phyloP scores from a whole-genome alignment of 2,113 vertebrate species.

The Xyliphius kryptos region DNA sequence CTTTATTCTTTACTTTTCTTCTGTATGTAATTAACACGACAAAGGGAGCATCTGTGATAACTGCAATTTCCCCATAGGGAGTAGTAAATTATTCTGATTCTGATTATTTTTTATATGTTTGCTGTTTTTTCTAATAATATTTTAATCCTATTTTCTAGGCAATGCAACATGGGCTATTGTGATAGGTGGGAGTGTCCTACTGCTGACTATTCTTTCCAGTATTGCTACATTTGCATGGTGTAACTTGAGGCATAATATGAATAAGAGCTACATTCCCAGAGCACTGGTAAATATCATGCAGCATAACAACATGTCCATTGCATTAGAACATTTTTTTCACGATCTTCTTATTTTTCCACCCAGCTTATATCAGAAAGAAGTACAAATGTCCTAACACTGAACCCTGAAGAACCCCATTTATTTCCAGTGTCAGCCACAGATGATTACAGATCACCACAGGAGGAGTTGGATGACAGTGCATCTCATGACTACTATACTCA shows the following conservation, averaged over 20 bases:
- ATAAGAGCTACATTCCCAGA: neutral
- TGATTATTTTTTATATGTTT: too few species aligned
- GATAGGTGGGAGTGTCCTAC: neutral
- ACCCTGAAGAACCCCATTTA: neutral
- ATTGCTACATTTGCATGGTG: neutral
- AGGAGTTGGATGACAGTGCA: neutral
- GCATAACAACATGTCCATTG: neutral
- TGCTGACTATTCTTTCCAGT: conserved; percentile 6
- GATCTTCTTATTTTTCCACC: neutral
- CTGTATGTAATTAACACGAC: too few species aligned
- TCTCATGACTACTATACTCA: neutral
- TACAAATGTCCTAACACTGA: neutral
- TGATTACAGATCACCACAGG: too few species aligned
- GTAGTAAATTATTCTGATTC: too few species aligned
- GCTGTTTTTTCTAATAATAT: neutral
- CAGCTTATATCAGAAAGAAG: neutral
- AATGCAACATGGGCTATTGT: neutral
- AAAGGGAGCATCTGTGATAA: too few species aligned
- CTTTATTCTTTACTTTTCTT: too few species aligned
- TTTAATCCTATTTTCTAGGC: neutral
- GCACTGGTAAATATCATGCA: conserved; percentile 36
- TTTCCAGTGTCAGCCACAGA: neutral
- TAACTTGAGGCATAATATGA: neutral
- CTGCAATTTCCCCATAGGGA: too few species aligned
- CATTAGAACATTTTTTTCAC: neutral